A percentile compares a stretch with the other conserved stretches of the same genome.
phyloP scores from a whole-genome alignment of 2,888 invertebrate species.

The Hirtodrosophila confusa region DNA sequence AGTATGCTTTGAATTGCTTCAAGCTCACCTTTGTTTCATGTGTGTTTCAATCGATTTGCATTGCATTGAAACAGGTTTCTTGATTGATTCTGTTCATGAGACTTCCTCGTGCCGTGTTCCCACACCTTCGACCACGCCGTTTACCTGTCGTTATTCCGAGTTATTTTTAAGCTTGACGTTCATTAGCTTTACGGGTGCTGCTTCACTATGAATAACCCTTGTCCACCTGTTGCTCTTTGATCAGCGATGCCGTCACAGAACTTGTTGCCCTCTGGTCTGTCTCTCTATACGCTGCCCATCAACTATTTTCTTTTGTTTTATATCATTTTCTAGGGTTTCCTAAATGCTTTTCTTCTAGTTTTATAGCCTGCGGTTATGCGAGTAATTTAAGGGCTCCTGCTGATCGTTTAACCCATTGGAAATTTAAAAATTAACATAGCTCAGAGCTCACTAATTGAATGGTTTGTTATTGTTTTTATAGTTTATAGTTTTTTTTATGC shows the following conservation, averaged over 20 bases:
- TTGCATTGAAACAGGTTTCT: constrained; percentile 60
- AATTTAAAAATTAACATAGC: constrained; percentile 41
- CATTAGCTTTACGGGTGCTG: constrained; percentile 52
- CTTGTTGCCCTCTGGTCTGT: constrained; percentile 3
- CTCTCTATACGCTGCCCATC: neutral
- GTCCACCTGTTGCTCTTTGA: constrained; percentile 50
- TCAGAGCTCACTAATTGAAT: constrained; percentile 45
- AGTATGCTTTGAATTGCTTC: neutral
- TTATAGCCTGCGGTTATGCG: constrained; percentile 20
- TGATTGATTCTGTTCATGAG: constrained; percentile 33
- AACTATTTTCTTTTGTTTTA: constrained; percentile 18
- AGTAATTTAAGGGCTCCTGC: constrained; percentile 22
- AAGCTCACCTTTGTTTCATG: constrained; percentile 21
- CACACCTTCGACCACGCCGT: constrained; percentile 46
- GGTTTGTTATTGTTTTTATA: constrained; percentile 25
- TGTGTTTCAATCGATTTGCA: constrained; percentile 44
- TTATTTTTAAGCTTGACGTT: constrained; percentile 60
- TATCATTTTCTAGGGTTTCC: constrained; percentile 36
- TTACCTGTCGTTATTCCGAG: constrained; percentile 37
- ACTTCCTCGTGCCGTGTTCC: constrained; percentile 43
- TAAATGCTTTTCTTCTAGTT: constrained; percentile 22
- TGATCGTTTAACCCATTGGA: constrained; percentile 21
- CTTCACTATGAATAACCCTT: constrained; percentile 40
- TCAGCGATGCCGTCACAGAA: constrained; percentile 31
- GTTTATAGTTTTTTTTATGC: constrained; percentile 17